Evolutionary conservation across 1,140 invertebrate species (phyloP).

Genomic region (Neotoxoptera formosana): DNA sequence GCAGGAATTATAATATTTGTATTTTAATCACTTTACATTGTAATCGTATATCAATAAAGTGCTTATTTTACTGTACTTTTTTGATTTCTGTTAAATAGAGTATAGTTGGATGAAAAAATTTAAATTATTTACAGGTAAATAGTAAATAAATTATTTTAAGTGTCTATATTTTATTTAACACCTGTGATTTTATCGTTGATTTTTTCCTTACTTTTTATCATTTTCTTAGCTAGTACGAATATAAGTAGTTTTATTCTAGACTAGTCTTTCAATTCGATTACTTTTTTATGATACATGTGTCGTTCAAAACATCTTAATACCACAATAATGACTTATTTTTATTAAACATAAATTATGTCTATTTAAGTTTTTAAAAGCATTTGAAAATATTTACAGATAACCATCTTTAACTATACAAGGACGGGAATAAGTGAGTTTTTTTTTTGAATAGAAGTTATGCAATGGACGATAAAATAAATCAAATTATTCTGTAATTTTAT

Average conservation of each 20-base stretch:
- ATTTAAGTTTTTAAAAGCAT: conserved; percentile 44
- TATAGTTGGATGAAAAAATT: neutral
- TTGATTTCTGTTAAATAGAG: neutral
- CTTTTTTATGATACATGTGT: conserved; percentile 20
- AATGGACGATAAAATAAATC: conserved; percentile 34
- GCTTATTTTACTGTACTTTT: neutral
- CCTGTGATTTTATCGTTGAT: neutral
- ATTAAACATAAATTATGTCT: conserved; percentile 38
- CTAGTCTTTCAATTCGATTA: conserved; percentile 25
- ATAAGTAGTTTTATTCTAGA: conserved; percentile 38
- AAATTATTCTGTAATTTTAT: neutral
- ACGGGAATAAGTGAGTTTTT: neutral
- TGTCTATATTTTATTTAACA: neutral
- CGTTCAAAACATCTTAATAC: conserved; percentile 14
- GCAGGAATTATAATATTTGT: neutral
- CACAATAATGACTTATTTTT: neutral
- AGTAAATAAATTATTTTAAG: neutral
- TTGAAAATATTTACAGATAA: conserved; percentile 44
- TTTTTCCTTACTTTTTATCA: neutral
- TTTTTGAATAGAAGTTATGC: neutral
- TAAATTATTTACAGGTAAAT: neutral
- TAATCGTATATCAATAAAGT: neutral
- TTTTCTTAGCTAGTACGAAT: neutral
- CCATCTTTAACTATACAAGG: neutral
- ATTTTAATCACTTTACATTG: neutral